Percentiles rank a stretch among this genome's conserved stretches.
These are phyloP conservation scores for Rhinoraja longicauda DNA, from an alignment of 2,797 vertebrate species.

Conservation along the genomic window DNA sequence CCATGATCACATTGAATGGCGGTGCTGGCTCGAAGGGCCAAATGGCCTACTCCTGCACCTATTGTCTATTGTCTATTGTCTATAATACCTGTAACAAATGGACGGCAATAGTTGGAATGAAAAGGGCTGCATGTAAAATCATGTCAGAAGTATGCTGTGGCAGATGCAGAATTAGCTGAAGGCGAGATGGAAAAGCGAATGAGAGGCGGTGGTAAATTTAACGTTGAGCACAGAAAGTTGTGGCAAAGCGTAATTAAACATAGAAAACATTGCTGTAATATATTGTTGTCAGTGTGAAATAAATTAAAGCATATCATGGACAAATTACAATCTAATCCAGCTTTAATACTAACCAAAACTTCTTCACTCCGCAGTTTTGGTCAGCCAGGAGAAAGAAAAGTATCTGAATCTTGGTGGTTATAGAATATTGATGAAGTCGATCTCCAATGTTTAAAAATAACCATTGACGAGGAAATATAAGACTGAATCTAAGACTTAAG, in stretches of 20 bases:
- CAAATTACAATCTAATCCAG: not conserved
- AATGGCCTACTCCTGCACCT: too few species aligned
- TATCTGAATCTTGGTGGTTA: not conserved
- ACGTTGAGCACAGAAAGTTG: not conserved
- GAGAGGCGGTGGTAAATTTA: not conserved
- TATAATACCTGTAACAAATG: not conserved
- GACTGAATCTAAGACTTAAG: not conserved
- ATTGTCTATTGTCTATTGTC: too few species aligned
- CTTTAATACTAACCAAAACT: not conserved
- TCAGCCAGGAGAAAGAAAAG: not conserved
- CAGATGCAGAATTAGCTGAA: not conserved
- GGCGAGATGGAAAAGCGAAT: not conserved
- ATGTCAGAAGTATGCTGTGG: not conserved
- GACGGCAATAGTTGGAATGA: not conserved
- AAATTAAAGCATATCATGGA: not conserved
- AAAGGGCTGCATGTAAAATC: not conserved
- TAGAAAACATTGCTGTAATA: not conserved
- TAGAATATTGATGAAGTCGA: not conserved
- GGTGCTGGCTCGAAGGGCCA: too few species aligned
- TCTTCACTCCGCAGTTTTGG: not conserved
- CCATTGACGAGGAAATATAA: not conserved
- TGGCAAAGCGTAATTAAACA: not conserved
- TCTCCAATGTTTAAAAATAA: not conserved
- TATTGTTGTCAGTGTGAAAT: not conserved
- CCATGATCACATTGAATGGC: too few species aligned